Conservation (phyloP, 37 sponge, comb jelly and placozoan species). For the Spongia lamella region DNA sequence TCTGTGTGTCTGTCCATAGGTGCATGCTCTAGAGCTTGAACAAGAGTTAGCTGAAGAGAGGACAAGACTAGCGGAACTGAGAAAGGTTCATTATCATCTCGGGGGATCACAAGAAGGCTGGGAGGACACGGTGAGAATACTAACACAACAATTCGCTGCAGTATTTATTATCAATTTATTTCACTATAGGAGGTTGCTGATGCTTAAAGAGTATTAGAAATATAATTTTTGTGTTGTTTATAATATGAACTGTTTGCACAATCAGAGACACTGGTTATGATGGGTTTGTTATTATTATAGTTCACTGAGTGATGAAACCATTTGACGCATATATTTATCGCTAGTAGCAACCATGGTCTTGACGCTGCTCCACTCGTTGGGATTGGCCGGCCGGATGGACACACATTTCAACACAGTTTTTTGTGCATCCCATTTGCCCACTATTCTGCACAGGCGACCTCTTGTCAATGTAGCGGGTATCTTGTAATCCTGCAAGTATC, state of each 20-base stretch:
- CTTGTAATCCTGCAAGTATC: constrained; percentile 21
- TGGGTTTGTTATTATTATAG: neutral
- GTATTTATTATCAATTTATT: no score
- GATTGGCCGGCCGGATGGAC: constrained; percentile 34
- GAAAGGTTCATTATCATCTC: constrained; percentile 89
- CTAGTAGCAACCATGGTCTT: constrained; percentile 9
- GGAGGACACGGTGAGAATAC: constrained; percentile 46
- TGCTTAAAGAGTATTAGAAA: no score
- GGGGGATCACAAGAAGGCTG: constrained; percentile 91
- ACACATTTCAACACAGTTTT: constrained; percentile 41
- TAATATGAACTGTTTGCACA: no score
- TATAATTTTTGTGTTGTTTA: no score
- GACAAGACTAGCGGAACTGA: constrained; percentile 77
- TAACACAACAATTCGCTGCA: no score
- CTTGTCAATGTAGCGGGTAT: neutral
- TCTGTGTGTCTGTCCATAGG: constrained; percentile 23
- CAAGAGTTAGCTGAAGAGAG: constrained; percentile 86
- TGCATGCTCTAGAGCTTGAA: constrained; percentile 84
- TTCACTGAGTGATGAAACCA: constrained; percentile 16
- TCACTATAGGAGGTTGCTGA: no score
- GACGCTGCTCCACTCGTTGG: constrained; percentile 20
- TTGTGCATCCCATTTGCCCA: constrained; percentile 51
- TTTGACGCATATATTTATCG: constrained; percentile 49
- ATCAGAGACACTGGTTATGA: no score
- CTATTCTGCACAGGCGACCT: constrained; percentile 23